These are phyloP conservation scores for Catotricha subobsoleta DNA, from an alignment of 2,888 invertebrate genomes.

Conservation along the genomic window DNA sequence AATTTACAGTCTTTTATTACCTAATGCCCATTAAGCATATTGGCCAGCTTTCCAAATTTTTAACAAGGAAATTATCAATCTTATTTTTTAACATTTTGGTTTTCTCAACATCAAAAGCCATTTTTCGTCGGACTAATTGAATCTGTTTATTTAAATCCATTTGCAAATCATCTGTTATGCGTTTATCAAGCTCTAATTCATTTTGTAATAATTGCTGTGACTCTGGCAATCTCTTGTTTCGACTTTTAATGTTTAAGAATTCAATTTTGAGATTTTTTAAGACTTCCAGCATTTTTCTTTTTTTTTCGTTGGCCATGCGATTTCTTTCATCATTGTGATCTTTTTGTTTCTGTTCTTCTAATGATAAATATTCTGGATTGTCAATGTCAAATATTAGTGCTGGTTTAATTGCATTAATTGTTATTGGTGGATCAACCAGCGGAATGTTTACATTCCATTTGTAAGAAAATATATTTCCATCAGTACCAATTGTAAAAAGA, in stretches of 20 bases:
- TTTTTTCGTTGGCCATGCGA: conserved; percentile 43
- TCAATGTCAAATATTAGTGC: conserved; percentile 6
- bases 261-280: conserved; percentile 37
- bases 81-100: conserved; percentile 43
- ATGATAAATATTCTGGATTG: conserved; percentile 20
- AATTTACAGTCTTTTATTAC: too few relatives aligned
- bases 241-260: conserved; percentile 34
- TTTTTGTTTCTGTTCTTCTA: conserved; percentile 50
- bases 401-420: conserved; percentile 3
- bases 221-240: conserved; percentile 39
- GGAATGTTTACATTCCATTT: conserved; percentile 26
- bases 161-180: conserved; percentile 44
- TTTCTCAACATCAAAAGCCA: conserved; percentile 52
- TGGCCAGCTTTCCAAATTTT: conserved; percentile 45
- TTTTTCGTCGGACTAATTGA: conserved; percentile 41
- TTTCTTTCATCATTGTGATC: conserved; percentile 44
- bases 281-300: conserved; percentile 36
- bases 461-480: conserved; percentile 63
- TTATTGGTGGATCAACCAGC: background rate
- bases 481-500: conserved; percentile 46
- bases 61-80: conserved; percentile 45
- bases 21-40: conserved; percentile 39
- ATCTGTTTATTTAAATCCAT: conserved; percentile 39
- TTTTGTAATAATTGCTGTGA: conserved; percentile 40
- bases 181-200: conserved; percentile 46